Percentiles rank a stretch among this genome's conserved stretches.
Conservation (phyloP, 2,888 invertebrate species). For the Onchidella celtica region DNA sequence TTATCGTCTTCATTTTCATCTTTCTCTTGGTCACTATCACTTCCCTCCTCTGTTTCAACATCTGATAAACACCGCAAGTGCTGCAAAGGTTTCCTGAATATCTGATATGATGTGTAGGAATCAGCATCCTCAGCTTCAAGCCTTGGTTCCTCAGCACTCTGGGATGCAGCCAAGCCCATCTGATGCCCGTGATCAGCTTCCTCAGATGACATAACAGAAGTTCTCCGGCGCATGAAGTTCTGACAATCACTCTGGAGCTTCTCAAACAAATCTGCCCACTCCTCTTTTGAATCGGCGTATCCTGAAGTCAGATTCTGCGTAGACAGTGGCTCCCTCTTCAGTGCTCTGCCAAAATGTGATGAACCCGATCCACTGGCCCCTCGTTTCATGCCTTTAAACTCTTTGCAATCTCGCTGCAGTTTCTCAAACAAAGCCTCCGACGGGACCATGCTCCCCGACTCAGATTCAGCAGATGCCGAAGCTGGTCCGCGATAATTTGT, state of each 20-base stretch:
- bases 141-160: background rate
- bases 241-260: background rate
- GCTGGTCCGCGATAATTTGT: background rate
- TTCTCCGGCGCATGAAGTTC: background rate
- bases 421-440: background rate
- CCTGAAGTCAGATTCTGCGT: background rate
- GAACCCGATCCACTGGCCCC: background rate
- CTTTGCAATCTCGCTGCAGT: background rate
- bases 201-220: background rate
- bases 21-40: background rate
- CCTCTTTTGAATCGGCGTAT: background rate
- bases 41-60: background rate
- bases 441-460: too few species aligned
- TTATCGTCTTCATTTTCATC: constrained; percentile 30
- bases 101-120: background rate
- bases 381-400: background rate
- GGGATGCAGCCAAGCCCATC: background rate
- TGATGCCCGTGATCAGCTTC: background rate
- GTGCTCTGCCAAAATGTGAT: background rate
- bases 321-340: background rate
- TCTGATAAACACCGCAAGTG: background rate
- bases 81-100: background rate
- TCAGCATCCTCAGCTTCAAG: background rate
- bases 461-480: background rate
- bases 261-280: background rate